Evolutionary conservation across 2,113 vertebrate genomes (phyloP).

Genomic region (Erythrocercus mccallii): DNA sequence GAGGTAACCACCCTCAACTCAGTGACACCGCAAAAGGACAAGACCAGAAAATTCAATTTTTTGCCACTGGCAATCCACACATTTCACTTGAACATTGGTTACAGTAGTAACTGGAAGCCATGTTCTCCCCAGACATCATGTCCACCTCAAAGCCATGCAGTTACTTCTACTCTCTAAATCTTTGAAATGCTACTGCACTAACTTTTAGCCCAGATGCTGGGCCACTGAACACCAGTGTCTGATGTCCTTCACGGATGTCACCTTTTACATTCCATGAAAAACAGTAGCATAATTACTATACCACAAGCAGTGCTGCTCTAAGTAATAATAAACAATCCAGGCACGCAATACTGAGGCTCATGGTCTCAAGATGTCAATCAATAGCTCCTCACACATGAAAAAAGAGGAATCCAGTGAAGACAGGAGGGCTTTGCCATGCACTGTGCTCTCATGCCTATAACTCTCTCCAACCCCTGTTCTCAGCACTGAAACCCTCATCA

Average conservation of each 20-base stretch:
- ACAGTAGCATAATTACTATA: background rate
- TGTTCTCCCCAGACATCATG: background rate
- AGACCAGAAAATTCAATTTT: background rate
- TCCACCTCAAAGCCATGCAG: background rate
- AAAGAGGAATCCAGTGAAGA: background rate
- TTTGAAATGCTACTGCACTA: background rate
- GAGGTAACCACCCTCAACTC: background rate
- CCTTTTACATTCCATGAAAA: background rate
- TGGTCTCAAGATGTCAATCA: background rate
- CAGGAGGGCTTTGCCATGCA: background rate
- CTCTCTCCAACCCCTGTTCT: background rate
- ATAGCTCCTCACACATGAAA: background rate
- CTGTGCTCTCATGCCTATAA: accelerated
- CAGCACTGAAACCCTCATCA: background rate
- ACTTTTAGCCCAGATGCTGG: background rate
- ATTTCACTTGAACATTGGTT: background rate
- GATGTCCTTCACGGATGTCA: background rate
- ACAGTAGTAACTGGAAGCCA: background rate
- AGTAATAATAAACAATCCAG: background rate
- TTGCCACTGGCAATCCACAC: background rate
- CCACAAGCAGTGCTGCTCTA: background rate
- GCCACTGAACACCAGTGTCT: background rate
- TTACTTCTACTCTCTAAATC: background rate
- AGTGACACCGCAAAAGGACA: background rate
- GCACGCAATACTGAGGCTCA: background rate